Evolutionary conservation across 2,797 vertebrate species (phyloP).

Genomic region (Miichthys miiuy): DNA sequence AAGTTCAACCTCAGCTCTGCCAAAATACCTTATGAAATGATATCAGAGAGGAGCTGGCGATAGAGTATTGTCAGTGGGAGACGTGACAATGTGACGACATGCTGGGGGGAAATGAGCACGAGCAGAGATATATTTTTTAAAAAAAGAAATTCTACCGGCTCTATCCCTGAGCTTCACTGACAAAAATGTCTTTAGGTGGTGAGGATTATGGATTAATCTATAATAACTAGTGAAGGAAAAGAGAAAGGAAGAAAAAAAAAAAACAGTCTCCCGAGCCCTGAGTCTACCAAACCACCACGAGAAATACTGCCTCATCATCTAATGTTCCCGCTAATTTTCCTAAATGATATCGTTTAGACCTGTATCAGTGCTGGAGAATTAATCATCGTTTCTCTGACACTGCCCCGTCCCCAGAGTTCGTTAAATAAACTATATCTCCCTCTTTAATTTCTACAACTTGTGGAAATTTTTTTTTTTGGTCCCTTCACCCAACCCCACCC

Average conservation of each 20-base stretch:
- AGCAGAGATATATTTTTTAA: conserved; percentile 48
- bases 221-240: conserved; percentile 75
- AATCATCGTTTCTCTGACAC: conserved; percentile 68
- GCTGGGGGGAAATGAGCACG: conserved; percentile 69
- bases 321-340: conserved; percentile 68
- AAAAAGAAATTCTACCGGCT: conserved; percentile 50
- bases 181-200: conserved; percentile 81
- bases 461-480: conserved; percentile 41
- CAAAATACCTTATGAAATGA: conserved; percentile 41
- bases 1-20: conserved; percentile 54
- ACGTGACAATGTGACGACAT: conserved; percentile 77
- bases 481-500: conserved; percentile 44
- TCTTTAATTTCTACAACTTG: conserved; percentile 61
- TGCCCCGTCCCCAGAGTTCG: conserved; percentile 66
- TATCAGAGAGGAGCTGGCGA: conserved; percentile 53
- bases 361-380: conserved; percentile 61
- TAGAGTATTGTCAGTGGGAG: conserved; percentile 55
- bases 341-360: conserved; percentile 74
- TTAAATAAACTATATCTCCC: conserved; percentile 65
- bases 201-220: conserved; percentile 83
- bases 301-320: conserved; percentile 70
- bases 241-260: conserved; percentile 50
- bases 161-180: conserved; percentile 74
- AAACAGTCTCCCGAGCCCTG: conserved; percentile 40
- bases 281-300: conserved; percentile 42